Percentiles rank a stretch among this genome's conserved stretches.
Evolutionary conservation across 1,140 invertebrate genomes (phyloP).

Genomic region (Drosophila auraria): DNA sequence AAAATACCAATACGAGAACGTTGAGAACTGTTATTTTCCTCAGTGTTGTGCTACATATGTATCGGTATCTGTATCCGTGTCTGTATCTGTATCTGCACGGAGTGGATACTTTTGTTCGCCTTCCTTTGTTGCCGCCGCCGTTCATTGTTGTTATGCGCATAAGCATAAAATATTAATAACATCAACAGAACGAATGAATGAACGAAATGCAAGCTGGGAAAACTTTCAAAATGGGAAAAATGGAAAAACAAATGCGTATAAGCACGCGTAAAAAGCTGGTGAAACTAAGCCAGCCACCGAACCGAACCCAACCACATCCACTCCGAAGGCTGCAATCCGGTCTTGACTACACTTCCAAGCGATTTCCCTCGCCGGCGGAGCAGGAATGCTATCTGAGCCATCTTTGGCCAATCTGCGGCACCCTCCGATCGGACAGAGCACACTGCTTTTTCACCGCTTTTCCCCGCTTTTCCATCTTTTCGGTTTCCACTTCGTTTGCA

Average conservation of each 20-base stretch:
- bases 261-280: constrained; percentile 27
- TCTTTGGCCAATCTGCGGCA: constrained; percentile 20
- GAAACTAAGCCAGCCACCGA: constrained; percentile 1
- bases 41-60: too few relatives aligned
- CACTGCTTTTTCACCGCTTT: not conserved
- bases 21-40: too few relatives aligned
- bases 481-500: constrained; percentile 53
- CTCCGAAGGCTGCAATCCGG: not conserved
- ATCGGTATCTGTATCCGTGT: not conserved
- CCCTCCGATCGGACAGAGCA: constrained; percentile 12
- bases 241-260: constrained; percentile 30
- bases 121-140: constrained; percentile 36
- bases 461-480: not conserved
- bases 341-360: constrained; percentile 13
- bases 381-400: constrained; percentile 1
- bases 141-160: constrained; percentile 66
- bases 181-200: constrained; percentile 23
- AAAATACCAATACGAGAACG: too few relatives aligned
- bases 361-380: constrained; percentile 7
- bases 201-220: constrained; percentile 15
- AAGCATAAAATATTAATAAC: constrained; percentile 75
- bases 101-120: constrained; percentile 44
- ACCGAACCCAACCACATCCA: not conserved
- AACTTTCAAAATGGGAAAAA: constrained; percentile 39
- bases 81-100: not conserved